Base-by-base conservation (phyloP, 2,797 vertebrate species). In the Chelon labrosus region DNA sequence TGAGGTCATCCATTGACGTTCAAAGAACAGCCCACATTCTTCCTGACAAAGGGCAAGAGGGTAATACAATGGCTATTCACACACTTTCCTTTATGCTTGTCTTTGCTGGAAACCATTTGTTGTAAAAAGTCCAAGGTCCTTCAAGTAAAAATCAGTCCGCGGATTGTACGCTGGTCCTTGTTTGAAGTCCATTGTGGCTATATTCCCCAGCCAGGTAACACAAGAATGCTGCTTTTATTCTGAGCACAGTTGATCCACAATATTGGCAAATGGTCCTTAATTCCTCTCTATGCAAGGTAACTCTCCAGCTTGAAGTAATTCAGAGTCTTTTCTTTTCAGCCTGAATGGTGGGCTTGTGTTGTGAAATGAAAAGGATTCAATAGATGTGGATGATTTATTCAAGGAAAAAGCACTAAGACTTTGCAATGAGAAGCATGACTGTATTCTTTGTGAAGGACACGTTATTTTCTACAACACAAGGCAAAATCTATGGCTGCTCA, bases 261-360 rank as follows among this genome's bases (percentile, higher is more conserved):
- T 95, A 94, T 95, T 95, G 94, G 93, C 94, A 93, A 95, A 95
- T 95, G 94, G 92, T 94, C 92, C 91, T 92, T 95, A 95, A 95
- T 95, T 94, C 93, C 83, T 88, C 87, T 93, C 93, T 88, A 87
- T 93, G 91, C 90, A 86, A 94, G 92, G 92, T 92, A 94, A 94
- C 93, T 94, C 94, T 93, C 87, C 85, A 89, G 92, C 92, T 92
- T 89, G 75, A 93, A 94, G 93, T 94, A 91, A 94, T 95, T 93
- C 93, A 93, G 91, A 83, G 85, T 90, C 89, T 78, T 92, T 95
- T 95, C 91, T 95, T 86, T 92, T 65, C 82, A 27, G 61, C 56
- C 70, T 94, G 92, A 95, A 95, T 93, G 86, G 90, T 76, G 79
- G 80, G 85, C 73, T 85, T 91, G 91, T 93, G 88, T 93, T 86